A percentile compares a stretch with the other conserved stretches of the same genome.
phyloP scores from a whole-genome alignment of 2,113 vertebrate genomes.

The Nothobranchius furzeri region DNA sequence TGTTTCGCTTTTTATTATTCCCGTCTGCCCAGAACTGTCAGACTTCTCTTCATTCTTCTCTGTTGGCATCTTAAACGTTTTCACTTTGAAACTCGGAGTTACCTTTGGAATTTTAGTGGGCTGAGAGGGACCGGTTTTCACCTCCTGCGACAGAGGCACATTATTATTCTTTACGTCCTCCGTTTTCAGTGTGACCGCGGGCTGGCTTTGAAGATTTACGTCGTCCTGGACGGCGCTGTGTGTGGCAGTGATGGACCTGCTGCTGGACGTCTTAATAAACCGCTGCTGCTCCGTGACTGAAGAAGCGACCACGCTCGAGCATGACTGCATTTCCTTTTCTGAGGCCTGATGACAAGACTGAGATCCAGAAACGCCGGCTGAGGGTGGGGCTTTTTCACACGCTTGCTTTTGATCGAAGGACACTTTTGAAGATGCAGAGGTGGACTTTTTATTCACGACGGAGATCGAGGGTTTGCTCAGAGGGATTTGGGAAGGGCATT shows the following conservation, averaged over 20 bases:
- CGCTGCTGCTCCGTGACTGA: slow-evolving; percentile 65
- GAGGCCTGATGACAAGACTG: slow-evolving; percentile 32
- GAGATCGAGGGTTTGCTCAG: slow-evolving; percentile 69
- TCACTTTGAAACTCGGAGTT: slow-evolving; percentile 82
- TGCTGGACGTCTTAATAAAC: slow-evolving; percentile 60
- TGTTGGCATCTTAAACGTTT: slow-evolving; percentile 75
- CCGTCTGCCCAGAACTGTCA: slow-evolving; percentile 39
- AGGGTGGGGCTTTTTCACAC: slow-evolving; percentile 33
- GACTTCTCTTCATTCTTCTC: slow-evolving; percentile 68
- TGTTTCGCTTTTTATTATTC: slow-evolving; percentile 42
- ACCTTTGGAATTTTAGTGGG: slow-evolving; percentile 76
- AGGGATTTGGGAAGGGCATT: slow-evolving; percentile 60
- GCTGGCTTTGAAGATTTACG: slow-evolving; percentile 63
- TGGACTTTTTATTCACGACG: slow-evolving; percentile 67
- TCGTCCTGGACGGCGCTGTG: slow-evolving; percentile 68
- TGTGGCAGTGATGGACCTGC: slow-evolving; percentile 55
- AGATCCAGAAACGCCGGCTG: slow-evolving; percentile 27
- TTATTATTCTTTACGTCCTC: slow-evolving; percentile 70
- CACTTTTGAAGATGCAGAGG: slow-evolving; percentile 34
- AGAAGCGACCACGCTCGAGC: slow-evolving; percentile 43
- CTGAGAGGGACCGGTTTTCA: slow-evolving; percentile 51
- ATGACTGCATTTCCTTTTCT: slow-evolving; percentile 50
- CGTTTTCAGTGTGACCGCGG: slow-evolving; percentile 57
- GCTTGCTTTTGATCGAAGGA: slow-evolving; percentile 53
- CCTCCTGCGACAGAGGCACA: slow-evolving; percentile 59